Conservation (phyloP, 2,888 invertebrate genomes). For the Spisula solida region DNA sequence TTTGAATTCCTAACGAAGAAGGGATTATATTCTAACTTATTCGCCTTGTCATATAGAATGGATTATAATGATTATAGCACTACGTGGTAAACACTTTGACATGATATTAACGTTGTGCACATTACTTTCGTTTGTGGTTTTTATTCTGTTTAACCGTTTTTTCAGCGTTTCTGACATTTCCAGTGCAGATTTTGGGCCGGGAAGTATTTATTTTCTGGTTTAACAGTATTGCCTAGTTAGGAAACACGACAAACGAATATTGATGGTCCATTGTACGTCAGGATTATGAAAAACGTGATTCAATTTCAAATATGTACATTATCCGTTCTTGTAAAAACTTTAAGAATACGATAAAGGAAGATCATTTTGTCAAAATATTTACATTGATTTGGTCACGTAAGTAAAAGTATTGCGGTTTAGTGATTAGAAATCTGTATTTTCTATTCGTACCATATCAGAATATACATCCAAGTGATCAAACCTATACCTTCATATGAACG, state of each 20-base stretch:
- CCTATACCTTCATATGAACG: constrained; percentile 43
- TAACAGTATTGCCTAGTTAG: too few species aligned
- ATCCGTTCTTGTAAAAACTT: background rate
- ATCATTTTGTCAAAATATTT: background rate
- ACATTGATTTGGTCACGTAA: constrained; percentile 22
- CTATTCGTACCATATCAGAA: background rate
- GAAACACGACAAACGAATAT: too few species aligned
- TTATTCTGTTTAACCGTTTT: too few species aligned
- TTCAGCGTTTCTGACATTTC: too few species aligned
- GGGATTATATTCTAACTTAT: background rate
- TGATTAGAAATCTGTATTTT: background rate
- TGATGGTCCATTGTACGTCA: background rate
- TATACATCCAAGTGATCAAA: constrained; percentile 32
- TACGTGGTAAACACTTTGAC: too few species aligned
- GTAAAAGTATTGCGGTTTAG: background rate
- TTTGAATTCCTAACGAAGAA: background rate
- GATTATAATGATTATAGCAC: too few species aligned
- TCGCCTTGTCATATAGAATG: too few species aligned
- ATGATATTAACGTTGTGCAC: too few species aligned
- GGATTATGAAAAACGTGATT: background rate
- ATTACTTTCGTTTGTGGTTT: too few species aligned
- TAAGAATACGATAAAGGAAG: background rate
- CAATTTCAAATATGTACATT: background rate
- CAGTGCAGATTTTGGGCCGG: too few species aligned
- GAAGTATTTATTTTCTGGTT: too few species aligned